phyloP scores from a whole-genome alignment of 1,140 invertebrate species.

The Zaprionus camerounensis region DNA sequence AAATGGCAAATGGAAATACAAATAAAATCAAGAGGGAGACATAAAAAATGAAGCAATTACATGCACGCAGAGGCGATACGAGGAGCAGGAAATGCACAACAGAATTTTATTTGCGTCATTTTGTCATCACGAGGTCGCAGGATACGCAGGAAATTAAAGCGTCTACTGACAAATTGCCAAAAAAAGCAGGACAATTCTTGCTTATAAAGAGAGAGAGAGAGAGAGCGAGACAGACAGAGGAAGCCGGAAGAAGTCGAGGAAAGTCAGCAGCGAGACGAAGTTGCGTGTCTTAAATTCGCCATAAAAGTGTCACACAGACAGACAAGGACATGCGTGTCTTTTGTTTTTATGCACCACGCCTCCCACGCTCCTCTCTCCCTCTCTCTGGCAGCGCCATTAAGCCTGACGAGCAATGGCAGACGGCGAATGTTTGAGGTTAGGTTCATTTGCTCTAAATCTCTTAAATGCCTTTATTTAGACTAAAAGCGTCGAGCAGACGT shows the following conservation, averaged over 20 bases:
- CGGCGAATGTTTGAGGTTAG: conserved; percentile 73
- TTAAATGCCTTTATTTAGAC: conserved; percentile 82
- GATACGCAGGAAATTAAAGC: conserved; percentile 61
- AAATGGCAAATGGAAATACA: conserved; percentile 53
- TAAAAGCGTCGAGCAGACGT: conserved; percentile 77
- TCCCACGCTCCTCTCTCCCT: neutral
- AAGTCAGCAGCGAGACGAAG: neutral
- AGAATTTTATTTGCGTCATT: conserved; percentile 72
- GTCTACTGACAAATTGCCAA: conserved; percentile 67
- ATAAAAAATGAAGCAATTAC: conserved; percentile 79
- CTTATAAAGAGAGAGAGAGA: neutral
- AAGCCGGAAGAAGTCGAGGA: conserved; percentile 36
- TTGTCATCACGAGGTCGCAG: conserved; percentile 59
- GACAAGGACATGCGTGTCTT: conserved; percentile 77
- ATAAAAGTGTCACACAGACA: conserved; percentile 78
- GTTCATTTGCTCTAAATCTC: conserved; percentile 82
- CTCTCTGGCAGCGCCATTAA: conserved; percentile 27
- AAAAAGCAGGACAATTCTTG: conserved; percentile 18
- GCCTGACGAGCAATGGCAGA: conserved; percentile 58
- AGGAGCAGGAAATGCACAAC: conserved; percentile 68
- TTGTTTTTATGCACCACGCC: conserved; percentile 76
- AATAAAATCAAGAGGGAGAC: conserved; percentile 37
- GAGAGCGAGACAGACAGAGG: neutral
- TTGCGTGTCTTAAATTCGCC: conserved; percentile 81
- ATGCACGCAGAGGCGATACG: conserved; percentile 56